Evolutionary conservation across 92 coral and sea anemone species (phyloP), one percentile per base, ranked within the genome.

Genomic region (Zoanthus sociatus): DNA sequence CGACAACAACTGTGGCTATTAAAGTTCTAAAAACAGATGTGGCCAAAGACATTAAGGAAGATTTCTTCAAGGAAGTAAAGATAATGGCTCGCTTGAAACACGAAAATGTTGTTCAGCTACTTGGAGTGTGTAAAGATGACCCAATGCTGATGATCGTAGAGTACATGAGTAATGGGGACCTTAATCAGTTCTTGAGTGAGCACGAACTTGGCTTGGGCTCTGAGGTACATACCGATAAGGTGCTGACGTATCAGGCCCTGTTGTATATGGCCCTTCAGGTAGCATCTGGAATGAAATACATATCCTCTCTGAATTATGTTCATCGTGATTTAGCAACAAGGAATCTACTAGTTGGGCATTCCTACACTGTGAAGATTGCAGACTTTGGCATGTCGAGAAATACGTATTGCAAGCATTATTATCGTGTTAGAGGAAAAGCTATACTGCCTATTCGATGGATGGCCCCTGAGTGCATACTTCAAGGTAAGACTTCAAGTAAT

Each of bases 121-220:
- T 97, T 42, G 99, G 97, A 5, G 98, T 97, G 46, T 97, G 98
- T 26, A 92, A 90, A 17, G 99, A 97, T 77, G 99, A 97, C 55
- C 99, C 99, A 14, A 95, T 97, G 93, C 92, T 96, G n/a, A 97
- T 97, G 99, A 95, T 97, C 13, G 99, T 97, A 17, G 99, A 97
- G 77, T 97, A 95, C 90, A 95, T 97, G 99, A 95, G 89, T 4
- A 97, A 97, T 42, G 99, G 99, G 3, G 99, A 97, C 86, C 90
- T 97, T 26, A 97, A 97, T 84, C 99, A 97, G 91, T 97, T 92
- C 79, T 91, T 97, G 18, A 95, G 94, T 30, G 90, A 95, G 50
- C 93, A 90, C 32, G 94, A 92, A 53, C 90, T 89, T 10, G 90
- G 91, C 21, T 88, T 93, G 53, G 91, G 92, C 26, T 11, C 68